These are phyloP conservation scores for Leptopilina boulardi DNA, from an alignment of 1,140 invertebrate genomes.

Conservation along the genomic window DNA sequence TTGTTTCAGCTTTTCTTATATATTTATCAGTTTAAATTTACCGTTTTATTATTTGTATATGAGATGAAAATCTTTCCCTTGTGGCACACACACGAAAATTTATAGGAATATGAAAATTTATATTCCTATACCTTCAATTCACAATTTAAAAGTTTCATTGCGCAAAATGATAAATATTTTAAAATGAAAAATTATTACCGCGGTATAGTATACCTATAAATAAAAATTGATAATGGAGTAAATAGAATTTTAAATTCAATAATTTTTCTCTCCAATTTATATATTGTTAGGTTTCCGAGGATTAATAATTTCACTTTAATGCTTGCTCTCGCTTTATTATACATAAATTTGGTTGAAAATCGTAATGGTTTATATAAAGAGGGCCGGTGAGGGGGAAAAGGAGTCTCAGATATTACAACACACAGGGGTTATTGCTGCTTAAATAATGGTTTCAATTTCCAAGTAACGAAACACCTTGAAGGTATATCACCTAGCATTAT, in stretches of 20 bases:
- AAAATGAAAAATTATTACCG: neutral
- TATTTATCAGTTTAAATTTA: neutral
- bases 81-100: neutral
- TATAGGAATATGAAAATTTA: neutral
- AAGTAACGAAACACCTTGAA: slow-evolving; percentile 51
- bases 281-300: slow-evolving; percentile 3
- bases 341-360: slow-evolving; percentile 17
- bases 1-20: neutral
- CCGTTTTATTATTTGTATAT: too few relatives aligned
- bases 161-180: slow-evolving; percentile 1
- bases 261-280: slow-evolving; percentile 12
- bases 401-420: slow-evolving; percentile 11
- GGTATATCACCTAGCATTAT: slow-evolving; percentile 48
- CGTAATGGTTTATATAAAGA: neutral
- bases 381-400: neutral
- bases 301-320: slow-evolving; percentile 28
- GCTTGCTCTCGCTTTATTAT: slow-evolving; percentile 14
- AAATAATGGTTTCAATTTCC: slow-evolving; percentile 46
- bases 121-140: neutral
- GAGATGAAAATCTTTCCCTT: too few relatives aligned
- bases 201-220: neutral
- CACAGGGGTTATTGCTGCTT: slow-evolving; percentile 27
- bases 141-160: neutral
- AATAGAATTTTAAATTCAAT: too few relatives aligned
- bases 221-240: neutral